Evolutionary conservation across 2,113 vertebrate species (phyloP).

Genomic region (Oncorhynchus tshawytscha): DNA sequence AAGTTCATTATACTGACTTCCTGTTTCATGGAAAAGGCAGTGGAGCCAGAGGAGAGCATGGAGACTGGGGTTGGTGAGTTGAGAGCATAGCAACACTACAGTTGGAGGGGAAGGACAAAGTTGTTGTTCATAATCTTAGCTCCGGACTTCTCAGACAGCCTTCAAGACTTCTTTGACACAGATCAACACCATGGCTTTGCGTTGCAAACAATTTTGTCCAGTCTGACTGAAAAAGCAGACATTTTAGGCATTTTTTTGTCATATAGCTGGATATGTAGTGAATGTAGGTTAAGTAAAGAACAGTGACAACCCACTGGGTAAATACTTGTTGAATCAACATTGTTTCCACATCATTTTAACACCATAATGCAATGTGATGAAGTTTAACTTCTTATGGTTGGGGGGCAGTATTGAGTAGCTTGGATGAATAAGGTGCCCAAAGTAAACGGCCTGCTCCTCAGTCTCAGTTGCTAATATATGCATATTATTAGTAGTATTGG

Average conservation of each 20-base stretch:
- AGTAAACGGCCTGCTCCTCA: too few relatives aligned
- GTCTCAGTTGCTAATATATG: too few relatives aligned
- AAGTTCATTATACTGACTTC: conserved; percentile 42
- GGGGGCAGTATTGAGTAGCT: too few relatives aligned
- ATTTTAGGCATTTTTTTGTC: not conserved
- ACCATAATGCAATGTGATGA: too few relatives aligned
- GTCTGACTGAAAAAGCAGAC: not conserved
- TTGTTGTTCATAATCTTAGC: not conserved
- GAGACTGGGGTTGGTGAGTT: not conserved
- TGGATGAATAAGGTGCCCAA: too few relatives aligned
- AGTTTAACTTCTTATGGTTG: too few relatives aligned
- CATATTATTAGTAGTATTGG: too few relatives aligned
- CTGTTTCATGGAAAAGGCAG: not conserved
- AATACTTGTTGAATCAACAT: too few relatives aligned
- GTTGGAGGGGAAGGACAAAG: not conserved
- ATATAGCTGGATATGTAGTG: not conserved
- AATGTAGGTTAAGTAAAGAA: not conserved
- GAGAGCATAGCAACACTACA: conserved; percentile 15
- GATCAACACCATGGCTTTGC: not conserved
- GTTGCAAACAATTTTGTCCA: not conserved
- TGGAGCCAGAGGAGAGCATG: not conserved
- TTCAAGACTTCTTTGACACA: not conserved
- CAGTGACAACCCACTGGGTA: too few relatives aligned
- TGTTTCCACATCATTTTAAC: too few relatives aligned
- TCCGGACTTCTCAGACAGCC: not conserved